phyloP scores from a whole-genome alignment of 2,113 vertebrate species.

The Rattus rattus region DNA sequence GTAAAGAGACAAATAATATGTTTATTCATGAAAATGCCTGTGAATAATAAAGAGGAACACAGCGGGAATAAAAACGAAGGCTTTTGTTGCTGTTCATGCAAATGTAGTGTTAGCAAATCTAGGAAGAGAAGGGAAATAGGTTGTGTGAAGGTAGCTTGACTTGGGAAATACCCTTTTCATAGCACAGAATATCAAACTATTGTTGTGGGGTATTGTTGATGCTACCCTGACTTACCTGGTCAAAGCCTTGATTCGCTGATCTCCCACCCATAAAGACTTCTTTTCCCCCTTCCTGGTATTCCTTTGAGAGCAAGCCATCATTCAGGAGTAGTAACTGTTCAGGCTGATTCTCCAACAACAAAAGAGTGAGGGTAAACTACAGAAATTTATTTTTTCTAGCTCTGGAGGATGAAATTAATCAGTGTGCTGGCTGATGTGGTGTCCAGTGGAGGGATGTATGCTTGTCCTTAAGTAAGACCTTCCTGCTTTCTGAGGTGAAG shows the following conservation, averaged over 20 bases:
- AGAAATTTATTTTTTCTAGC: background rate
- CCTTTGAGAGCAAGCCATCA: background rate
- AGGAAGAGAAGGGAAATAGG: background rate
- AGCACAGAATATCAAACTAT: background rate
- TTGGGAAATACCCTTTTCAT: background rate
- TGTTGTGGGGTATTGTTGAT: background rate
- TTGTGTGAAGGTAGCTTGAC: background rate
- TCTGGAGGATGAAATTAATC: background rate
- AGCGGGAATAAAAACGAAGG: background rate
- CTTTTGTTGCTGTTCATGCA: background rate
- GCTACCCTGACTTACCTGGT: background rate
- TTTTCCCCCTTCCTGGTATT: background rate
- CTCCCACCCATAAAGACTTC: background rate
- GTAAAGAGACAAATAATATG: conserved; percentile 23
- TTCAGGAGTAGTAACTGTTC: background rate
- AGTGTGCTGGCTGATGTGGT: background rate
- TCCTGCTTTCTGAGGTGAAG: background rate
- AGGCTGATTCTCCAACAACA: background rate
- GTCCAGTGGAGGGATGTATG: background rate
- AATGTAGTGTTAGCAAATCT: background rate
- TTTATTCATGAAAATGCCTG: conserved; percentile 4
- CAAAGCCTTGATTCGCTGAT: background rate
- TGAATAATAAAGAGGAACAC: background rate
- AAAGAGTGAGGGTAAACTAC: background rate
- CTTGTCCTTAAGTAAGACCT: background rate